Evolutionary conservation across 37 sponge, comb jelly and placozoan genomes (phyloP).

Genomic region (Axinella damicornis): DNA sequence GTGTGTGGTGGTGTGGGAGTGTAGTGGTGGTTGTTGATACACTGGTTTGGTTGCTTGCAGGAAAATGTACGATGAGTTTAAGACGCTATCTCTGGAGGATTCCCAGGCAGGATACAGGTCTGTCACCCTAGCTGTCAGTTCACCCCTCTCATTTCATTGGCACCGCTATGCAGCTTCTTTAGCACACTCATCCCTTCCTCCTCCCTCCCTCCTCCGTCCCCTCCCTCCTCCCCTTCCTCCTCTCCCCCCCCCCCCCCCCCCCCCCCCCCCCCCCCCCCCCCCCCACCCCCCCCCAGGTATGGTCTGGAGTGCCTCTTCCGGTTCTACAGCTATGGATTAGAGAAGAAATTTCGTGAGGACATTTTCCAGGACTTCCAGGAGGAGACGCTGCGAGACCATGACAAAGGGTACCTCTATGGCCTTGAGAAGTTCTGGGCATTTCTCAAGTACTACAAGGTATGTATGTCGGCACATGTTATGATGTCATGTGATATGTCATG

Average conservation of each 20-base stretch:
- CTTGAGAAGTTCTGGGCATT: conserved; percentile 99
- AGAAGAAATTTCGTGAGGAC: conserved; percentile 91
- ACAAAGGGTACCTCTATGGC: conserved; percentile 89
- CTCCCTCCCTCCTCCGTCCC: too few species aligned
- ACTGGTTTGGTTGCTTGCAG: conserved; percentile 14
- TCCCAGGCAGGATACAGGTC: conserved; percentile 83
- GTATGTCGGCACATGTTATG: background rate
- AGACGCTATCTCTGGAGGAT: conserved; percentile 85
- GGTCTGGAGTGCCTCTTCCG: conserved; percentile 99
- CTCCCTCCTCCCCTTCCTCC: conserved; percentile 1
- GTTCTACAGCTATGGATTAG: conserved; percentile 99
- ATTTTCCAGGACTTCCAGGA: conserved; percentile 92
- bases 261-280: too few species aligned
- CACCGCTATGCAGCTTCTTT: too few species aligned
- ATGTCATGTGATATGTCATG: background rate
- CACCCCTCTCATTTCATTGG: too few species aligned
- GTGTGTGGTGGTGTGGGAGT: too few species aligned
- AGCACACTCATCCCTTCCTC: too few species aligned
- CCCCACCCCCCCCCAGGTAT: conserved; percentile 67
- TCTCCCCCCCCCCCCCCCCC: too few species aligned
- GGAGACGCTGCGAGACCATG: conserved; percentile 89
- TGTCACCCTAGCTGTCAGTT: background rate
- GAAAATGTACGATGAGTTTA: conserved; percentile 99
- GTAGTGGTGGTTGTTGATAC: background rate
- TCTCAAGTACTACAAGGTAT: conserved; percentile 97